Base-by-base conservation (phyloP, 1,140 invertebrate species). In the Ceratitis capitata region DNA sequence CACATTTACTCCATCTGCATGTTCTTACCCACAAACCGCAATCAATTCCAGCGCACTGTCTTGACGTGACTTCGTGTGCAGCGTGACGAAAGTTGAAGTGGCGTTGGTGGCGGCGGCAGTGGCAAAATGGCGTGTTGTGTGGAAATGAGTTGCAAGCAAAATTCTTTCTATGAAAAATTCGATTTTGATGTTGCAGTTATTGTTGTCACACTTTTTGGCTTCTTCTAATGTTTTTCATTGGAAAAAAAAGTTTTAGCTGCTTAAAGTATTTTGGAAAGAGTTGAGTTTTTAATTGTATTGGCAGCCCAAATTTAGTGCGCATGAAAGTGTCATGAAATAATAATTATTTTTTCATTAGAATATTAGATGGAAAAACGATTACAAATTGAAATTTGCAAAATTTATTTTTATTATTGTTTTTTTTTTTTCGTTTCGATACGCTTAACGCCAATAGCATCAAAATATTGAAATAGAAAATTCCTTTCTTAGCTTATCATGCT, bases 391-490 rank as follows among this genome's bases (percentile, higher is more conserved):
- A 9, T 23, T 56, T 56, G n/a, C 14, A n/a, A 56, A 56, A 56
- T 56, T 56, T 56, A 56, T 35, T 16, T 35, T 61, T 61, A 16
- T 64, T 64, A 32, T 4, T 53, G 56, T 16, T n/a, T 26, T 14
- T 26, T n/a, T n/a, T n/a, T n/a, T n/a, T n/a, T n/a, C 5, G 5
- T 39, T 78, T 78, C 23, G 61, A 14, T 29, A 42, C 23, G 69
- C 69, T 47, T 78, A 45, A 45, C 39, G 42, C 69, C 69, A 78
- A 78, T 78, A 78, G 69, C 69, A 78, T 78, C 69, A 78, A 42
- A 42, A 39, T 12, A 35, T 35, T 69, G 14, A 69, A 69, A 69
- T 69, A 16, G n/a, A n/a, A 6, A 35, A 32, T 6, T 39, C 12
- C 3, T 69, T 29, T 16, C 16, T 69, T 6, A n/a, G 0, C 26